phyloP scores from a whole-genome alignment of 2,113 vertebrate species.

The Haplochromis vanheusdeni region DNA sequence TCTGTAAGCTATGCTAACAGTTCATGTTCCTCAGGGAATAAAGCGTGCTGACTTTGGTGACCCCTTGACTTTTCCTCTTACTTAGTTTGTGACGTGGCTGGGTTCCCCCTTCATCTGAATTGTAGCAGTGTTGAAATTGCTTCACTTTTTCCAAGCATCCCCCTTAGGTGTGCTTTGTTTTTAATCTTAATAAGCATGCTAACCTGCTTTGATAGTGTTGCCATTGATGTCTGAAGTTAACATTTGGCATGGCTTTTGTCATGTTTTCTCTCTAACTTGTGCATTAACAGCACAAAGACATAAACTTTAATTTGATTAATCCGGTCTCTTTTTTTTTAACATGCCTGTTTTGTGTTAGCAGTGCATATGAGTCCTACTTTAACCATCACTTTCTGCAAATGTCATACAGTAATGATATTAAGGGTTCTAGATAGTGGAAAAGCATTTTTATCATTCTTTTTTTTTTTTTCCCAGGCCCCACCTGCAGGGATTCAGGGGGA shows the following conservation, averaged over 20 bases:
- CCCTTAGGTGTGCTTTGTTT: not conserved
- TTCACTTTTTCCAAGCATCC: not conserved
- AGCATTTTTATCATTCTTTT: not conserved
- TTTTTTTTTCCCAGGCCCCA: not conserved
- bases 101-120: not conserved
- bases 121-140: not conserved
- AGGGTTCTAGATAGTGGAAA: accelerated
- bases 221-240: not conserved
- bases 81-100: not conserved
- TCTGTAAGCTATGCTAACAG: not conserved
- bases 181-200: not conserved
- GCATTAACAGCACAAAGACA: not conserved
- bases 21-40: not conserved
- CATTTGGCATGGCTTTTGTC: not conserved
- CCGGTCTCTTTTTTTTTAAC: not conserved
- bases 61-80: not conserved
- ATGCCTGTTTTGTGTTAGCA: not conserved
- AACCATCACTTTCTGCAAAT: not conserved
- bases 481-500: conserved; percentile 59
- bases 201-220: not conserved
- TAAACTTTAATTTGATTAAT: not conserved
- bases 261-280: not conserved
- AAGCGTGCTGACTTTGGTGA: not conserved
- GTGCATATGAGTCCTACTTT: not conserved
- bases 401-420: not conserved